phyloP scores from a whole-genome alignment of 1,140 invertebrate genomes.

The Drosophila dunni region DNA sequence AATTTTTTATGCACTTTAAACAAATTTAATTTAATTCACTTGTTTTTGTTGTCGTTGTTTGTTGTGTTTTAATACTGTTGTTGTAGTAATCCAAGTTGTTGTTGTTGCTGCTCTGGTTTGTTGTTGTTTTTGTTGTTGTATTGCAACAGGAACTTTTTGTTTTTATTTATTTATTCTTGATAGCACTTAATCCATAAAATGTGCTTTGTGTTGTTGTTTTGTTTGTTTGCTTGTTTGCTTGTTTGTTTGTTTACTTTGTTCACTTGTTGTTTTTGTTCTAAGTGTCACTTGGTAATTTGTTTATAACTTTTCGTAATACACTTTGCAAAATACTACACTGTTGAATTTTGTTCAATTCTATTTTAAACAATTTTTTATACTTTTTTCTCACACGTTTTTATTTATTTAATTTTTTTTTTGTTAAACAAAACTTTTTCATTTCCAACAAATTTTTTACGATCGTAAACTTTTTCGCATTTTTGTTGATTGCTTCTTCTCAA shows the following conservation, averaged over 20 bases:
- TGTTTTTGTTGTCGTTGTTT: conserved; percentile 50
- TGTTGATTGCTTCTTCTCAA: conserved; percentile 22
- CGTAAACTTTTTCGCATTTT: conserved; percentile 37
- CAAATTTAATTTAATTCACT: conserved; percentile 15
- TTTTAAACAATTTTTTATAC: conserved; percentile 1
- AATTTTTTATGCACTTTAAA: conserved; percentile 24
- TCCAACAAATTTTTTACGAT: conserved; percentile 19
- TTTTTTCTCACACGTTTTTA: neutral
- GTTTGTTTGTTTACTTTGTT: conserved; percentile 26
- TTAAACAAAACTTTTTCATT: conserved; percentile 4
- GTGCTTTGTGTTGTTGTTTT: conserved; percentile 55
- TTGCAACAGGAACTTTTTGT: conserved; percentile 76
- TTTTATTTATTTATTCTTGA: neutral
- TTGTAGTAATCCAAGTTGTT: conserved; percentile 75
- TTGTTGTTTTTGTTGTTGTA: conserved; percentile 56
- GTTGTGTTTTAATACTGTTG: conserved; percentile 67
- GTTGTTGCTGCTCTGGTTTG: conserved; percentile 54
- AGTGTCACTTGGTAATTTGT: conserved; percentile 18
- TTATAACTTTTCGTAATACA: conserved; percentile 8
- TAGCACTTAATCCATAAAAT: conserved; percentile 77
- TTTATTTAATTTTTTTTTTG: conserved; percentile 4
- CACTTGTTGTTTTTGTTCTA: conserved; percentile 14
- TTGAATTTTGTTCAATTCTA: conserved; percentile 24
- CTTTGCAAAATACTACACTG: conserved; percentile 37
- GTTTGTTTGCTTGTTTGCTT: conserved; percentile 30